These are phyloP conservation scores for Atethmia centrago DNA, from an alignment of 2,888 invertebrate species.

Conservation along the genomic window DNA sequence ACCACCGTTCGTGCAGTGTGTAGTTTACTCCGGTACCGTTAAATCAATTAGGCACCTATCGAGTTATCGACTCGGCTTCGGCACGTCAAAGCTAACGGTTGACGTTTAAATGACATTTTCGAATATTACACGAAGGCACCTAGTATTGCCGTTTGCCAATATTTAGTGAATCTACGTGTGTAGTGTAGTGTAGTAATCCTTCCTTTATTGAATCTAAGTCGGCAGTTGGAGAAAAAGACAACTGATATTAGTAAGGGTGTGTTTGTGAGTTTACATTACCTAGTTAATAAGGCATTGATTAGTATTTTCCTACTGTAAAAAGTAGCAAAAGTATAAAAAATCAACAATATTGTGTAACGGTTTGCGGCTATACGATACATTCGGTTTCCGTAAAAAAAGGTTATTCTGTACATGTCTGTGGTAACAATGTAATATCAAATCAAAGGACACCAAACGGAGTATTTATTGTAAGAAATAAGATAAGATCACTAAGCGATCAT, in stretches of 20 bases:
- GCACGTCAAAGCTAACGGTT: conserved; percentile 46
- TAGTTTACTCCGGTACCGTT: conserved; percentile 55
- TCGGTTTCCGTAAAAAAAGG: conserved; percentile 16
- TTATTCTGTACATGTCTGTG: conserved; percentile 29
- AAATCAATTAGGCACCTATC: conserved; percentile 65
- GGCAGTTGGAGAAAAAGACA: neutral
- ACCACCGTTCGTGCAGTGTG: conserved; percentile 31
- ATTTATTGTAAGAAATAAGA: conserved; percentile 41
- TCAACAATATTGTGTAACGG: conserved; percentile 14
- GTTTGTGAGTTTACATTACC: neutral
- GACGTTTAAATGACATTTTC: conserved; percentile 38
- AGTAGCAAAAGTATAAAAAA: conserved; percentile 21
- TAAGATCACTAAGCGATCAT: conserved; percentile 31
- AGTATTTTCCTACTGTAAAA: neutral
- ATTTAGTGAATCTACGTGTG: neutral
- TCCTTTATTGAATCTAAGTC: neutral
- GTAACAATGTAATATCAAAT: conserved; percentile 36
- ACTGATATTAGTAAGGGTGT: neutral
- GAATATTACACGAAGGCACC: conserved; percentile 26
- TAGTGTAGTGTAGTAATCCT: neutral
- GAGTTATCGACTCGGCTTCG: conserved; percentile 54
- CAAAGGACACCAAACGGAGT: conserved; percentile 32
- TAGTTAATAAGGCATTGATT: neutral
- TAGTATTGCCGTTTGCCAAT: conserved; percentile 11
- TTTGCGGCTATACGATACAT: conserved; percentile 1